Evolutionary conservation across 2,888 invertebrate genomes (phyloP).

Genomic region (Leptura quadrifasciata): DNA sequence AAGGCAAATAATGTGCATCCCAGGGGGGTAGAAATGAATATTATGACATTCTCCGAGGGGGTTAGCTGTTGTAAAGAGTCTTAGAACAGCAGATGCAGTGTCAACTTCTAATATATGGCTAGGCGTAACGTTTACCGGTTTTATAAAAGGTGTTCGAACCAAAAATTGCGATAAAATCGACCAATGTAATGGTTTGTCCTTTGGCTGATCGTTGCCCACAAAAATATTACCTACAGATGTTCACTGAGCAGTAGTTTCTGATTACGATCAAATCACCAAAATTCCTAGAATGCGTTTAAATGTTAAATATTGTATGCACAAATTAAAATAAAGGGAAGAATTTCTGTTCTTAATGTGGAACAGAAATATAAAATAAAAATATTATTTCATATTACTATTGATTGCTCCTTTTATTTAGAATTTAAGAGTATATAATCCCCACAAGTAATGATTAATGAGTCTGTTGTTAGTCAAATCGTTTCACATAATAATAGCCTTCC

Average conservation of each 20-base stretch:
- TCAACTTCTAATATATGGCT: constrained; percentile 64
- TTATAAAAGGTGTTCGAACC: constrained; percentile 59
- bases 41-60: constrained; percentile 71
- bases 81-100: constrained; percentile 65
- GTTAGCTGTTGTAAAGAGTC: constrained; percentile 57
- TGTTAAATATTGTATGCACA: neutral
- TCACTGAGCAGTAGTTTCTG: constrained; percentile 10
- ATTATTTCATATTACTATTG: too few relatives aligned
- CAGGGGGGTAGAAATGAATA: constrained; percentile 70
- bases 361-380: too few relatives aligned
- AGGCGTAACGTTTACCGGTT: constrained; percentile 64
- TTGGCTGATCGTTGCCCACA: neutral
- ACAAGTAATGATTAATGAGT: too few relatives aligned
- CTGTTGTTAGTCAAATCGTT: too few relatives aligned
- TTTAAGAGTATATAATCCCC: too few relatives aligned
- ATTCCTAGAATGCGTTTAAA: neutral
- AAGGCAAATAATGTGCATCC: constrained; percentile 65
- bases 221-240: constrained; percentile 35
- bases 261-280: constrained; percentile 17
- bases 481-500: too few relatives aligned
- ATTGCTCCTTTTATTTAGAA: too few relatives aligned
- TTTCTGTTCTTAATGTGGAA: too few relatives aligned
- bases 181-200: constrained; percentile 37
- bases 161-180: constrained; percentile 60
- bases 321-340: neutral